Percentiles rank a stretch among this genome's conserved stretches.
phyloP scores from a whole-genome alignment of 2,113 vertebrate genomes.

The Butorides virescens region DNA sequence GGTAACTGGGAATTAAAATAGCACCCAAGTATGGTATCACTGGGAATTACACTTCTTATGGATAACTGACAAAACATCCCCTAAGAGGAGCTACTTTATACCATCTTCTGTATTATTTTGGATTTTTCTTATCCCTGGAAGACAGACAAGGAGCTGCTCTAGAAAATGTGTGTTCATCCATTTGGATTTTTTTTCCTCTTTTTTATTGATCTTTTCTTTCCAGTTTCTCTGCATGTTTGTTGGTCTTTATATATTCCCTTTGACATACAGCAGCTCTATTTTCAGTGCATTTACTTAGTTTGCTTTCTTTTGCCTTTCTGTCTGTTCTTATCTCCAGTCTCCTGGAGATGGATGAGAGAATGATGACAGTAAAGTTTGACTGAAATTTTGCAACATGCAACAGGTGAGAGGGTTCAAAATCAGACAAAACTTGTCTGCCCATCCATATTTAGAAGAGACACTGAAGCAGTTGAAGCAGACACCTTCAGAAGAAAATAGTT shows the following conservation, averaged over 20 bases:
- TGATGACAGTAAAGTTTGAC: not conserved
- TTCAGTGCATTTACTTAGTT: not conserved
- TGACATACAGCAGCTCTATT: not conserved
- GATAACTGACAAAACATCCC: not conserved
- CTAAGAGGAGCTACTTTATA: not conserved
- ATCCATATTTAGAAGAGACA: not conserved
- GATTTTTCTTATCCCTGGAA: not conserved
- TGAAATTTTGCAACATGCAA: not conserved
- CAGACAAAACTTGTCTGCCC: not conserved
- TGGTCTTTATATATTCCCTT: not conserved
- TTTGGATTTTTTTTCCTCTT: not conserved
- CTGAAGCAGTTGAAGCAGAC: not conserved
- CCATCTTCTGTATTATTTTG: not conserved
- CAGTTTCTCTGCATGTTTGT: not conserved
- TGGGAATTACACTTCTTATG: not conserved
- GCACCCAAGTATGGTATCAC: not conserved
- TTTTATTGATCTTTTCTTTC: constrained; percentile 6
- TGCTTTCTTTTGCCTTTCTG: not conserved
- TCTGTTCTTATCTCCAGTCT: not conserved
- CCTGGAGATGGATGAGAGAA: not conserved
- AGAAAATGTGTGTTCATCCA: not conserved
- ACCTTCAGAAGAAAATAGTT: not conserved
- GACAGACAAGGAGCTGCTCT: not conserved
- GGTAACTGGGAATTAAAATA: not conserved
- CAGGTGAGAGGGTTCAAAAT: not conserved